phyloP scores from a whole-genome alignment of 2,113 vertebrate species.

The Peromyscus polionotus region DNA sequence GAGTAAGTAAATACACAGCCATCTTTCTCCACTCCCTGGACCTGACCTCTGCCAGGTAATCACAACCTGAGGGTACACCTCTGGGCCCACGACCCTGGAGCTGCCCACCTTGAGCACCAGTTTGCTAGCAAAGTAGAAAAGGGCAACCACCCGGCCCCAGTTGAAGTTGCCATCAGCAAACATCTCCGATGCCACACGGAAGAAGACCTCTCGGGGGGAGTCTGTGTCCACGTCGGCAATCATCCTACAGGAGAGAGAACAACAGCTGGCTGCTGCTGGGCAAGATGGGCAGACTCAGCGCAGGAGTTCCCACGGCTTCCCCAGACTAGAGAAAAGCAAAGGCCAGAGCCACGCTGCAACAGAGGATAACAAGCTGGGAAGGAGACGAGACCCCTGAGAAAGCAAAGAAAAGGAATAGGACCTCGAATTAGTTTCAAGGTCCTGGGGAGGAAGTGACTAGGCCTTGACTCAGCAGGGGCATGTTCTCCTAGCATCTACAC shows the following conservation, averaged over 20 bases:
- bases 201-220: constrained; percentile 90
- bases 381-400: not conserved
- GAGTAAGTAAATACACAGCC: not conserved
- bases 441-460: not conserved
- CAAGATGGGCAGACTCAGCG: fast-evolving
- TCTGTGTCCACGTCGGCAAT: constrained; percentile 86
- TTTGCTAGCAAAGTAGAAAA: constrained; percentile 96
- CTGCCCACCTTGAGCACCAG: constrained; percentile 89
- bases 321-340: not conserved
- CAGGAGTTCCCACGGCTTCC: not conserved
- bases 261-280: not conserved
- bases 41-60: not conserved
- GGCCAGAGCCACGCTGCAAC: not conserved
- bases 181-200: constrained; percentile 92
- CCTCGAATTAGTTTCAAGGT: not conserved
- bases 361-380: fast-evolving
- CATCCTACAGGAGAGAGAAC: constrained; percentile 87
- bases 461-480: no score
- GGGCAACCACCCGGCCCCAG: constrained; percentile 95
- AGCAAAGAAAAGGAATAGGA: not conserved
- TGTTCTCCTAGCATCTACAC: not conserved
- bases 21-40: not conserved
- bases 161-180: constrained; percentile 95
- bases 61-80: not conserved
- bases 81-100: not conserved